Evolutionary conservation across 2,113 vertebrate genomes (phyloP), one percentile per base, ranked within the genome.

Genomic region (Xenotilapia longispinis): DNA sequence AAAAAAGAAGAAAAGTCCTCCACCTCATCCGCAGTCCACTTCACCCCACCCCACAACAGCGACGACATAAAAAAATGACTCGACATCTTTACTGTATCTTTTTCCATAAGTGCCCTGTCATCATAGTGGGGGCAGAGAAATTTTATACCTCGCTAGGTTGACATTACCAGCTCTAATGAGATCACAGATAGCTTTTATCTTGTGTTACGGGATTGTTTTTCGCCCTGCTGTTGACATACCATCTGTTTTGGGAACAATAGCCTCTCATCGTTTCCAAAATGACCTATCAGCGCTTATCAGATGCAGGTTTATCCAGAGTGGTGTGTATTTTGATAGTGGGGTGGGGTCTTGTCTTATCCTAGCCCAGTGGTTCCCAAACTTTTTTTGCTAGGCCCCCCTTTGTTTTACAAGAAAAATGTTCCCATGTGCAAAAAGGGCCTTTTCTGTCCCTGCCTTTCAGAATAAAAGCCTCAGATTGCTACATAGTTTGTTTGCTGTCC

Each of bases 121-220:
- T 94, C 85, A 89, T 12, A 81, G 89, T 78, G 79, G 47, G 84
- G 89, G 55, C 92, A 91, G 84, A 92, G 93, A 79, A 89, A 91
- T 90, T 94, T 92, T 91, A 89, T 91, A 92, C 88, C 90, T 84
- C 21, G 75, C 88, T 75, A 84, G 88, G 86, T 84, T 92, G 88
- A 94, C 92, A 95, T 93, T 91, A 93, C 85, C 92, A 88, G 86
- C 83, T 89, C 89, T 94, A 94, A 95, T 94, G 93, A 94, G 91
- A 92, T 94, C 91, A 90, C 86, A 92, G 91, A 94, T 93, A 81
- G 88, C 89, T 84, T 91, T 93, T 93, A 91, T 95, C 94, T 95
- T 9, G 54, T 88, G 92, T 94, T 93, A 92, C 94, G 57, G 92
- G 91, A 93, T 94, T 91, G 84, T 94, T 89, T 94, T 94, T 93